Evolutionary conservation across 2,113 vertebrate genomes (phyloP).

Genomic region (Nannobrachium achirus): DNA sequence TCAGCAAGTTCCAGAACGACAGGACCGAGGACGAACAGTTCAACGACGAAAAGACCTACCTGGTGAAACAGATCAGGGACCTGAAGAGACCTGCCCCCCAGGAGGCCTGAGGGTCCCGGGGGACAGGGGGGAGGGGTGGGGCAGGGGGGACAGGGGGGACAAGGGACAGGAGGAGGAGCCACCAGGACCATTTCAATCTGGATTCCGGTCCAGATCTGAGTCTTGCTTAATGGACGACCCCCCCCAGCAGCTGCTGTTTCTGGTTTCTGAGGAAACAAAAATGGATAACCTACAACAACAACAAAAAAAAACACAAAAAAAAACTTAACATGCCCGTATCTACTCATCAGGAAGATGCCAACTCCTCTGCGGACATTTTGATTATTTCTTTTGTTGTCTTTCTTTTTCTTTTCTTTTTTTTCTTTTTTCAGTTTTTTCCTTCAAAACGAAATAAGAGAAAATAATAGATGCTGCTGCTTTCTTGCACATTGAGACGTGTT

Average conservation of each 20-base stretch:
- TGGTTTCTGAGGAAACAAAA: slow-evolving; percentile 61
- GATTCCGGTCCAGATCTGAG: slow-evolving; percentile 36
- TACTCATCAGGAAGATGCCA: slow-evolving; percentile 83
- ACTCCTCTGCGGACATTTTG: slow-evolving; percentile 88
- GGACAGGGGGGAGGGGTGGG: background rate
- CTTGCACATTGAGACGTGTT: slow-evolving; percentile 86
- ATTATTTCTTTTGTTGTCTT: slow-evolving; percentile 71
- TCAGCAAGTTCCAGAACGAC: slow-evolving; percentile 98
- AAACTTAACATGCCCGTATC: slow-evolving; percentile 79
- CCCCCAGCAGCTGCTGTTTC: slow-evolving; percentile 81
- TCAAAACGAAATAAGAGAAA: slow-evolving; percentile 76
- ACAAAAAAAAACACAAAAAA: no score
- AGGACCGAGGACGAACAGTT: slow-evolving; percentile 97
- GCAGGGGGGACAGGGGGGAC: background rate
- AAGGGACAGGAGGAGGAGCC: slow-evolving; percentile 33
- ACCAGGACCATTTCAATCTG: slow-evolving; percentile 47
- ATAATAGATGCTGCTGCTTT: slow-evolving; percentile 89
- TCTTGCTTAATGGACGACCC: slow-evolving; percentile 75
- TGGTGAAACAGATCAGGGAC: slow-evolving; percentile 99
- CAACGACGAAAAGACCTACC: slow-evolving; percentile 98
- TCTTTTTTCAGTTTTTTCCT: slow-evolving; percentile 74
- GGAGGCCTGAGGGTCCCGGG: slow-evolving; percentile 84
- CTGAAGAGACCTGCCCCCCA: slow-evolving; percentile 94
- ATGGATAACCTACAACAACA: slow-evolving; percentile 78
- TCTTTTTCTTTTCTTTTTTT: slow-evolving; percentile 60